These are phyloP conservation scores for Psittacula echo DNA, from an alignment of 2,797 vertebrate genomes.

Conservation along the genomic window DNA sequence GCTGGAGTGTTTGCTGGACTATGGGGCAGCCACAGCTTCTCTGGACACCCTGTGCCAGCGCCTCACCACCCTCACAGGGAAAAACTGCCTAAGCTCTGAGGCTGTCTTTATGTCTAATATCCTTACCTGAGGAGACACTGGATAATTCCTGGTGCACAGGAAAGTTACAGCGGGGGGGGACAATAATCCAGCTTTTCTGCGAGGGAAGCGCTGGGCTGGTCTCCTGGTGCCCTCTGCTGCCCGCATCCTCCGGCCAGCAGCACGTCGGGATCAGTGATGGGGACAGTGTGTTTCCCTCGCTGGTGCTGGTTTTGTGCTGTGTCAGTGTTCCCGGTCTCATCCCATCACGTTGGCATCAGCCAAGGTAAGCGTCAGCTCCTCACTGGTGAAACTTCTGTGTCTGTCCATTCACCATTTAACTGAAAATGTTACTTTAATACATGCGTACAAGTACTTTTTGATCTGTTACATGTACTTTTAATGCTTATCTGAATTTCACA, in stretches of 20 bases:
- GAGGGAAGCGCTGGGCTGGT: not conserved
- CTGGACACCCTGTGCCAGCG: not conserved
- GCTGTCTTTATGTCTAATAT: not conserved
- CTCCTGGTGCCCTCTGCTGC: constrained; percentile 29
- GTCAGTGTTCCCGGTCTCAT: not conserved
- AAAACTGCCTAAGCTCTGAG: not conserved
- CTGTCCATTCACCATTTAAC: not conserved
- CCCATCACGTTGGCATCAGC: fast-evolving
- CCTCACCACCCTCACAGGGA: not conserved
- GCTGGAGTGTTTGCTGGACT: not conserved
- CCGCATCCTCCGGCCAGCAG: not conserved
- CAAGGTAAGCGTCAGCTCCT: too few species aligned
- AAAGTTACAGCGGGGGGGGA: fast-evolving
- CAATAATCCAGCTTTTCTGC: fast-evolving
- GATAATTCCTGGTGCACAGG: fast-evolving
- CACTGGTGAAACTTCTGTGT: not conserved
- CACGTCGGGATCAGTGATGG: not conserved
- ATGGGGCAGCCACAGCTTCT: not conserved
- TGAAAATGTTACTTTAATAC: not conserved
- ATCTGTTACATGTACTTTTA: not conserved
- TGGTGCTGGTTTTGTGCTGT: not conserved
- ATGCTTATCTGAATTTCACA: not conserved
- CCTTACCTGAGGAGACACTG: not conserved
- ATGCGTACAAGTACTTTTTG: not conserved
- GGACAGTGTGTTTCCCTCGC: fast-evolving